Evolutionary conservation across 2,113 vertebrate genomes (phyloP), one percentile per base, ranked within the genome.

Genomic region (Pica pica): DNA sequence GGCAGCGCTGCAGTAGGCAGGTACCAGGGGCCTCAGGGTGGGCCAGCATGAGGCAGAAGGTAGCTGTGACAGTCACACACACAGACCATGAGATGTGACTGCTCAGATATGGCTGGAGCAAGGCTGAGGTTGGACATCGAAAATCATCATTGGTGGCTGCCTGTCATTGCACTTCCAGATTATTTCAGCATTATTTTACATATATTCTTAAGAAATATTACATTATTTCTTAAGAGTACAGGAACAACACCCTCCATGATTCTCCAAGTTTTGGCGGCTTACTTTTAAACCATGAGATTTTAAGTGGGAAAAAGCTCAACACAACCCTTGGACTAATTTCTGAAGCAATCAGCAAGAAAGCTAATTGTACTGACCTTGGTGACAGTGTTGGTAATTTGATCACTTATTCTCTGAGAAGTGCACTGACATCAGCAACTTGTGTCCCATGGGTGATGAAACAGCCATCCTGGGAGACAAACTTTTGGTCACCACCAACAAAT

Each of bases 261-360:
- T 59, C 39, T 70, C 20, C 68, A 78, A 63, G 18, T 78, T 96
- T 84, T 83, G 13, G 10, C 55, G 39, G 14, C 39, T 95, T 89
- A 49, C 46, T 69, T 87, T 87, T 71, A 89, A 79, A 16, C 15
- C 41, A 14, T 68, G 61, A 68, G 16, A 61, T 39, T 79, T 16
- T 71, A 84, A 76, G 19, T 53, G 37, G 44, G 46, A 79, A 82
- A 81, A 76, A 37, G 31, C 53, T 91, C 1, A 2, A 50, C 46
- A 70, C 88, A 95, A 68, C 67, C 91, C 53, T 91, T 92, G 77
- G 83, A 46, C 87, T 60, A 67, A 87, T 92, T 94, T 91, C 77
- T 89, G 93, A 82, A 82, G 81, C 89, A 91, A 59, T 9, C 55
- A 82, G 28, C 41, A 71, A 60, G 57, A 55, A 79, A 85, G 23